Evolutionary conservation across 2,797 vertebrate genomes (phyloP).

Genomic region (Anas flavirostris): DNA sequence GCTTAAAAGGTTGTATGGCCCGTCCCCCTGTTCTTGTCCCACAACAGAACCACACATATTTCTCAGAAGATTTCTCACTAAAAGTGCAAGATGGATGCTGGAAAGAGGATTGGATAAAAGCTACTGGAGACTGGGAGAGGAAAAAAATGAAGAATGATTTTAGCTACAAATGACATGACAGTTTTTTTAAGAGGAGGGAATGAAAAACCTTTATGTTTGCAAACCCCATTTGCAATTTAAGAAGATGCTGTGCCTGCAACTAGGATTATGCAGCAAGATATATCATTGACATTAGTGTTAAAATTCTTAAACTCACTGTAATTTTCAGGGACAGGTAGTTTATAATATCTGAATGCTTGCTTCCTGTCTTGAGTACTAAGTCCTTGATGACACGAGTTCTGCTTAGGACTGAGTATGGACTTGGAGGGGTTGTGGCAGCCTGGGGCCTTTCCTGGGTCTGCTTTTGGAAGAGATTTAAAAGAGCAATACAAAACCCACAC

Average conservation of each 20-base stretch:
- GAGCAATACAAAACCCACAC: background rate
- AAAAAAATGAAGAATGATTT: background rate
- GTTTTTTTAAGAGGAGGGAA: background rate
- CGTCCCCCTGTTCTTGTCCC: background rate
- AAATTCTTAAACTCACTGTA: background rate
- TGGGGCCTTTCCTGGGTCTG: background rate
- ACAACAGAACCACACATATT: background rate
- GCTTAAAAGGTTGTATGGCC: too few species aligned
- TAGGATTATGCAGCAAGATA: background rate
- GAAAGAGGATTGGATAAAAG: background rate
- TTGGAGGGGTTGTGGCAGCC: background rate
- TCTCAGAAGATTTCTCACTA: background rate
- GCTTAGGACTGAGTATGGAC: background rate
- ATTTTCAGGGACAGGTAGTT: background rate
- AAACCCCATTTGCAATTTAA: background rate
- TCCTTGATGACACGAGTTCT: background rate
- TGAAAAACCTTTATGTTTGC: background rate
- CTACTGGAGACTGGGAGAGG: background rate
- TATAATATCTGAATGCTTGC: background rate
- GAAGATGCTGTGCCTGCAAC: background rate
- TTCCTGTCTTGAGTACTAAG: background rate
- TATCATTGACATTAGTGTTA: background rate
- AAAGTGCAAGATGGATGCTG: background rate
- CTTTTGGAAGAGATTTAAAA: background rate
- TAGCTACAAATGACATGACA: background rate